These are phyloP conservation scores for Dreissena rostriformis DNA, from an alignment of 1,140 invertebrate species.

Conservation along the genomic window DNA sequence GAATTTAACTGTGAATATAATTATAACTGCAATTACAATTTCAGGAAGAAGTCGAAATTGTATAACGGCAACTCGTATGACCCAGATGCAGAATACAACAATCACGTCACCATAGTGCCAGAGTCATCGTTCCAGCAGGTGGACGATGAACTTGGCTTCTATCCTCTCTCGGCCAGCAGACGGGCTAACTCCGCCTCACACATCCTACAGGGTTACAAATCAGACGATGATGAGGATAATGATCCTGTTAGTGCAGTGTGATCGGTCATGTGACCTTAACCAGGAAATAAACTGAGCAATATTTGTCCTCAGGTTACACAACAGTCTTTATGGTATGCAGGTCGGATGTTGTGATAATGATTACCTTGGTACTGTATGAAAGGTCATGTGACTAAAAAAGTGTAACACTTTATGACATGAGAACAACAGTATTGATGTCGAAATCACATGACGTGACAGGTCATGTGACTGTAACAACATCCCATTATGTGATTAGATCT, in stretches of 20 bases:
- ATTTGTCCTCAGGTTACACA: too few species aligned
- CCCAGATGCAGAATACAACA: conserved; percentile 43
- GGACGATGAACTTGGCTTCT: conserved; percentile 15
- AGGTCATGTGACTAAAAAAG: too few species aligned
- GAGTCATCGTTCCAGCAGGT: conserved; percentile 39
- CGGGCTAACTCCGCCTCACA: conserved; percentile 36
- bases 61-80: conserved; percentile 41
- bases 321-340: too few species aligned
- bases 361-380: too few species aligned
- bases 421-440: too few species aligned
- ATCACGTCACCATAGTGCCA: conserved; percentile 36
- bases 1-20: too few species aligned
- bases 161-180: conserved; percentile 14
- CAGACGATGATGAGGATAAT: conserved; percentile 42
- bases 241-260: conserved; percentile 35
- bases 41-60: conserved; percentile 57
- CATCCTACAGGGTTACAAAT: conserved; percentile 40
- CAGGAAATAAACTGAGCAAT: neutral
- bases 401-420: too few species aligned
- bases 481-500: too few species aligned
- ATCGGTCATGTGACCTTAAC: conserved; percentile 1
- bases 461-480: too few species aligned
- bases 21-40: too few species aligned
- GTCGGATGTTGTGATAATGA: too few species aligned
- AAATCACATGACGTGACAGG: too few species aligned